Percentiles rank a stretch among this genome's conserved stretches.
phyloP scores from a whole-genome alignment of 2,797 vertebrate species.

The Austrolebias charrua region DNA sequence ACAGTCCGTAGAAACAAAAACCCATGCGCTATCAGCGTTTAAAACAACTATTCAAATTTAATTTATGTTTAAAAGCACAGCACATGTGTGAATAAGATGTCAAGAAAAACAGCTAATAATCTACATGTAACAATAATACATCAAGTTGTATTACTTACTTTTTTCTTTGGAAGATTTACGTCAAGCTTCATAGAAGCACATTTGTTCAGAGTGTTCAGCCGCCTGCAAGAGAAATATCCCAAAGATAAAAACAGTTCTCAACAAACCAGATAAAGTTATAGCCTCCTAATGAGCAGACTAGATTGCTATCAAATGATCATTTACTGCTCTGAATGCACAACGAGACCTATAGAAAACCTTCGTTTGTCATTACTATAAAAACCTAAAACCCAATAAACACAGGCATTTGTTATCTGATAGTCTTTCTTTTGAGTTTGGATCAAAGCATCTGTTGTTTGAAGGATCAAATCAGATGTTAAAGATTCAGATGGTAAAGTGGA shows the following conservation, averaged over 20 bases:
- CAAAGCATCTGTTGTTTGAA: slow-evolving; percentile 47
- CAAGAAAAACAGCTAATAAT: too few relatives aligned
- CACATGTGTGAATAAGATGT: too few relatives aligned
- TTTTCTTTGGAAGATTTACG: slow-evolving; percentile 96
- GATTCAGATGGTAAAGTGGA: not conserved
- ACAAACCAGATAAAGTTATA: slow-evolving; percentile 22
- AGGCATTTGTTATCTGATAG: slow-evolving; percentile 54
- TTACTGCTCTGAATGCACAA: slow-evolving; percentile 31
- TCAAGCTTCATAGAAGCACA: slow-evolving; percentile 99
- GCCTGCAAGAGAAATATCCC: slow-evolving; percentile 80
- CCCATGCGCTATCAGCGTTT: too few relatives aligned
- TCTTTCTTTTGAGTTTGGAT: slow-evolving; percentile 36
- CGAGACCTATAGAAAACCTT: slow-evolving; percentile 36
- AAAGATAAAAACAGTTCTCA: slow-evolving; percentile 30
- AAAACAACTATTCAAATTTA: too few relatives aligned
- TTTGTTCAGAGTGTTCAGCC: slow-evolving; percentile 97
- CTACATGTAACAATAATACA: too few relatives aligned
- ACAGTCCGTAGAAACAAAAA: too few relatives aligned
- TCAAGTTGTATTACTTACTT: slow-evolving; percentile 81
- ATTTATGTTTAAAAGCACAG: too few relatives aligned
- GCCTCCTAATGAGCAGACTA: slow-evolving; percentile 24
- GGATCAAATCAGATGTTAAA: slow-evolving; percentile 3
- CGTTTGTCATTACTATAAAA: slow-evolving; percentile 30
- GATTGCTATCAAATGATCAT: slow-evolving; percentile 42
- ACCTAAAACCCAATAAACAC: slow-evolving; percentile 60